Base-by-base conservation (phyloP, 1,140 invertebrate genomes). In the Conus ventricosus region DNA sequence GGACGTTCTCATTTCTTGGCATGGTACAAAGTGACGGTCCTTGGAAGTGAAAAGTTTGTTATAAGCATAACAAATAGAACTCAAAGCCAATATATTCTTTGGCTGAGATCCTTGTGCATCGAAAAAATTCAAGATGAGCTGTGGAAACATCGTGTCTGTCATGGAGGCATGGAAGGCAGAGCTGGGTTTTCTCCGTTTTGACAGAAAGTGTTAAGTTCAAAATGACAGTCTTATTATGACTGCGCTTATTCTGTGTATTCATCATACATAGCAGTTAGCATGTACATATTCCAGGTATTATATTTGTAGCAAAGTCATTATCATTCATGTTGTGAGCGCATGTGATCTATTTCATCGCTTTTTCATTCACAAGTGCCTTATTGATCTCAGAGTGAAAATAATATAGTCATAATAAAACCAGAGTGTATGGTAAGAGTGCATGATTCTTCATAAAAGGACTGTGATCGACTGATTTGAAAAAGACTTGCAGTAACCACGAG, bases 351-450 rank as follows among this genome's bases (percentile, higher is more conserved):
- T 17, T 54, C 6, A 15, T 80, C 10, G 39, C 23, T 39, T 81
- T 81, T 51, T 81, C 80, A 54, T 81, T 81, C 80, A 81, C 80
- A 81, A 81, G 80, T 81, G 80, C 80, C 80, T 81, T 81, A 81
- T 81, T 39, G 39, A 51, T 51, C 39, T 51, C 27, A 81, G 17
- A 81, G 80, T 81, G 80, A 53, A 54, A 81, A 81, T 54, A 8
- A 55, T 81, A 54, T 81, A 81, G 80, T 81, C 67, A 71, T 71
- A 71, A 71, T 71, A 71, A 71, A n/a, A 4, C 51, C 80, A 81
- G 80, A 54, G 80, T 81, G 80, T 23, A 25, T 54, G 76, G 10
- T 78, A 17, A 13, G 27, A 39, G 76, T 10, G 27, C 5, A 51
- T 81, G 80, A 81, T 81, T 54, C 39, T 81, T 81, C 80, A 81